phyloP scores from a whole-genome alignment of 2,797 vertebrate genomes.

The Micromesistius poutassou region DNA sequence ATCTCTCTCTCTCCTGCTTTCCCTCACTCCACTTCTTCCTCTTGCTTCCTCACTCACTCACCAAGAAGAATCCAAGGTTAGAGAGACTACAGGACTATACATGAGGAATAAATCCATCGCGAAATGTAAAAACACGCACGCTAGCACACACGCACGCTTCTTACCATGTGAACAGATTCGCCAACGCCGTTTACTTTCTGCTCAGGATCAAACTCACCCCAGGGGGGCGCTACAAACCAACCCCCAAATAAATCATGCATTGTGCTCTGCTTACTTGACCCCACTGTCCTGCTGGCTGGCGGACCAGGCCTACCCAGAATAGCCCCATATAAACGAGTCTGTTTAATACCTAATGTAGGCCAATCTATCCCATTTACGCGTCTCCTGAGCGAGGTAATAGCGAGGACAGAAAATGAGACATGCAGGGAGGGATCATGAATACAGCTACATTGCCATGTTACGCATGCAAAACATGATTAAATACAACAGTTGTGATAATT shows the following conservation, averaged over 20 bases:
- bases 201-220: slow-evolving; percentile 23
- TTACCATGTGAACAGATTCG: not conserved
- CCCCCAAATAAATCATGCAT: slow-evolving; percentile 48
- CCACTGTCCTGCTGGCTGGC: slow-evolving; percentile 10
- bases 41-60: not conserved
- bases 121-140: not conserved
- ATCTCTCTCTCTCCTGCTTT: slow-evolving; percentile 4
- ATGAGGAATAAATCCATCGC: not conserved
- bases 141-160: not conserved
- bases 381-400: not conserved
- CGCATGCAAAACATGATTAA: not conserved
- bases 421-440: not conserved
- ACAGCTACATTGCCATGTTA: not conserved
- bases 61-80: not conserved
- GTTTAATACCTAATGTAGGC: not conserved
- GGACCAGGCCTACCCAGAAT: not conserved
- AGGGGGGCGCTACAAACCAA: slow-evolving; percentile 52
- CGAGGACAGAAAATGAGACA: not conserved
- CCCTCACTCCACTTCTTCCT: not conserved
- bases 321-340: not conserved
- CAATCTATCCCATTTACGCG: not conserved
- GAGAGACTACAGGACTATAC: not conserved
- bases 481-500: not conserved
- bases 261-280: slow-evolving; percentile 45
- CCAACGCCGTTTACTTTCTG: not conserved